Evolutionary conservation across 2,113 vertebrate species (phyloP).

Genomic region (Xenus cinereus): DNA sequence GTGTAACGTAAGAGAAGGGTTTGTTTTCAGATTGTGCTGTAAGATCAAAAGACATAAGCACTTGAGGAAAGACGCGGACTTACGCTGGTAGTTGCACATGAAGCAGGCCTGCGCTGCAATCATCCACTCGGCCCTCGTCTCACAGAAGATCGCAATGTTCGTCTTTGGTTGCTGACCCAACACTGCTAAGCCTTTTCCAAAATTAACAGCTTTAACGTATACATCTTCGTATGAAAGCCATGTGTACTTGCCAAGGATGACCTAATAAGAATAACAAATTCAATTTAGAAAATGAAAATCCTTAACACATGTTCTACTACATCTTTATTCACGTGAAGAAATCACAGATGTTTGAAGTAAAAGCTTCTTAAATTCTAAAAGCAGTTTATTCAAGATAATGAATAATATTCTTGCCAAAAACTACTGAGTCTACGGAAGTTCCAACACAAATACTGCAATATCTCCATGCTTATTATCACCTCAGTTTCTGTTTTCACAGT

Average conservation of each 20-base stretch:
- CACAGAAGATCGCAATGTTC: constrained; percentile 95
- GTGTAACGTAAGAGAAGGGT: background rate
- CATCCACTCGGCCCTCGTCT: constrained; percentile 94
- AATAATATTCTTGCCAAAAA: background rate
- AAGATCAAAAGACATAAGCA: background rate
- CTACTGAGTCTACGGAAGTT: background rate
- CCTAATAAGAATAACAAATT: constrained; percentile 71
- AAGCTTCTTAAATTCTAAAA: background rate
- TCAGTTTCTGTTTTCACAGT: background rate
- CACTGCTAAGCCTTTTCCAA: constrained; percentile 86
- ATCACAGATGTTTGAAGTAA: background rate
- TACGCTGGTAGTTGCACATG: constrained; percentile 91
- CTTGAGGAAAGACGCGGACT: constrained; percentile 35
- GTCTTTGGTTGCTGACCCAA: constrained; percentile 87
- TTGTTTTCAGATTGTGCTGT: background rate
- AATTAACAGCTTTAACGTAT: constrained; percentile 75
- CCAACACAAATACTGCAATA: background rate
- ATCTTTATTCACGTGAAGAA: background rate
- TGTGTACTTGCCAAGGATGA: constrained; percentile 88
- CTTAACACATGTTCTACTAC: background rate
- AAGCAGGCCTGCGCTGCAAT: constrained; percentile 92
- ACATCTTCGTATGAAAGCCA: constrained; percentile 89
- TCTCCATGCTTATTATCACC: background rate
- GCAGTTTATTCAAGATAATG: background rate
- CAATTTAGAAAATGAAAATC: background rate